Percentiles rank a stretch among this genome's conserved stretches.
These are phyloP conservation scores for Bambusicola thoracicus DNA, from an alignment of 2,113 vertebrate species.

Conservation along the genomic window DNA sequence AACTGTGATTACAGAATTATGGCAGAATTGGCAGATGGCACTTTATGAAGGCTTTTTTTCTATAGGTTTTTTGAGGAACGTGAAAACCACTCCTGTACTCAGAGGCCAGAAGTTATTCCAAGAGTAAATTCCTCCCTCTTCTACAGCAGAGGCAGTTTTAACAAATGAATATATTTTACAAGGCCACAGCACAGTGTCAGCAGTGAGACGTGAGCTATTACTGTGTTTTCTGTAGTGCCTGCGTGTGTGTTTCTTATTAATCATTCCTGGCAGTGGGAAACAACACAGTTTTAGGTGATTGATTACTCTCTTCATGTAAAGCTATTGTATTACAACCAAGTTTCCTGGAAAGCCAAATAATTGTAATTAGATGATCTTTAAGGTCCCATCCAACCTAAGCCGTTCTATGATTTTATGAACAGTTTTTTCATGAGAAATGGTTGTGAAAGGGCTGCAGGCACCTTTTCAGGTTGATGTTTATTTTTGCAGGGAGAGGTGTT, in stretches of 20 bases:
- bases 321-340: neutral
- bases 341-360: neutral
- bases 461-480: neutral
- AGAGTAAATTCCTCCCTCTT: neutral
- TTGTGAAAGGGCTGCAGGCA: neutral
- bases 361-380: neutral
- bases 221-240: neutral
- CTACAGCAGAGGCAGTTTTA: neutral
- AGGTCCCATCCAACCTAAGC: no score
- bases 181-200: fast-evolving
- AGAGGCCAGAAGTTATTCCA: neutral
- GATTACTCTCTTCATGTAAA: neutral
- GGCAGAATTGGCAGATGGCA: neutral
- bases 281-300: neutral
- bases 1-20: neutral
- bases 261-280: neutral
- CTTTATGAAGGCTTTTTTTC: neutral
- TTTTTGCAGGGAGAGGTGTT: neutral
- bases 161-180: neutral
- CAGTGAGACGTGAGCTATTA: neutral
- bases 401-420: neutral
- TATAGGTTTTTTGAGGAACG: neutral
- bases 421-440: neutral
- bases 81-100: neutral
- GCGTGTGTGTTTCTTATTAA: neutral